A percentile compares a stretch with the other conserved stretches of the same genome.
phyloP scores from a whole-genome alignment of 2,888 invertebrate species.

The Tribolium freemani region DNA sequence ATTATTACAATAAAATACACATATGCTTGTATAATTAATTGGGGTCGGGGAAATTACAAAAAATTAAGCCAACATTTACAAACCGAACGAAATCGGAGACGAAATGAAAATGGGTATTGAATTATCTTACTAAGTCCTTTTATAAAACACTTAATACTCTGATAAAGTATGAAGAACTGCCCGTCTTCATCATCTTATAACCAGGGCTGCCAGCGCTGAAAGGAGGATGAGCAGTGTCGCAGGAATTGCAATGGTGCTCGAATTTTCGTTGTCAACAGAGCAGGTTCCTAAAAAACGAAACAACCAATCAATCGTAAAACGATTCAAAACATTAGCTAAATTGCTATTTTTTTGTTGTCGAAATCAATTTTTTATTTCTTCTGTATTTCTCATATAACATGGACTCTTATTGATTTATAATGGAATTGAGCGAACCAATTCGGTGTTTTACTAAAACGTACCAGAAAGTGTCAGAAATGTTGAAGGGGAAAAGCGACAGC shows the following conservation, averaged over 20 bases:
- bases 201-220: conserved; percentile 51
- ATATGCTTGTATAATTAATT: conserved; percentile 42
- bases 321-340: no score
- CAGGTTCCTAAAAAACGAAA: conserved; percentile 56
- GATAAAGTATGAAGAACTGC: conserved; percentile 56
- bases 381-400: no score
- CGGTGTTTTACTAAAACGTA: no score
- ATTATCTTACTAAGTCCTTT: conserved; percentile 41
- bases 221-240: conserved; percentile 55
- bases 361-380: no score
- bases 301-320: background rate
- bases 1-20: conserved; percentile 17
- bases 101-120: conserved; percentile 3
- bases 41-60: background rate
- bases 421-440: no score
- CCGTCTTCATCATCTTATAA: conserved; percentile 62
- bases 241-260: conserved; percentile 54
- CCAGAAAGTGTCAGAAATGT: no score
- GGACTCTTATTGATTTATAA: no score
- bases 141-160: conserved; percentile 57
- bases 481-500: no score
- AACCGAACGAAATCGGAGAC: conserved; percentile 1
- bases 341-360: no score
- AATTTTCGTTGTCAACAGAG: conserved; percentile 53
- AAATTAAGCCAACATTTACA: conserved; percentile 34